Evolutionary conservation across 2,113 vertebrate species (phyloP).

Genomic region (Parus major): DNA sequence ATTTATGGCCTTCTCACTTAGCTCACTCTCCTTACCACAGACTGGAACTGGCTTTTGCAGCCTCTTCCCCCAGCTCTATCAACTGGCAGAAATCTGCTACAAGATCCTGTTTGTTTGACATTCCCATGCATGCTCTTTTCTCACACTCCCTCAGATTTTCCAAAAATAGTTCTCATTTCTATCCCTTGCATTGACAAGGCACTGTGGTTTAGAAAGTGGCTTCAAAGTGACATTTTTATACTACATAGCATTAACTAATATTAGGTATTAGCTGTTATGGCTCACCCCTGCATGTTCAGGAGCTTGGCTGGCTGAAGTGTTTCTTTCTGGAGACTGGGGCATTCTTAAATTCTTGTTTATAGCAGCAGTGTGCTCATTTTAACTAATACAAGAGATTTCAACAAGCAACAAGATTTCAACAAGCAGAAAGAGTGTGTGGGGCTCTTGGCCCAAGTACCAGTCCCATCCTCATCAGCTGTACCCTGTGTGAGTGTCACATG

Average conservation of each 20-base stretch:
- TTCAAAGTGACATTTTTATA: neutral
- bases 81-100: neutral
- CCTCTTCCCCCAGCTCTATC: neutral
- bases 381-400: neutral
- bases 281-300: neutral
- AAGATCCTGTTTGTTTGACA: neutral
- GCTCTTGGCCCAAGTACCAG: neutral
- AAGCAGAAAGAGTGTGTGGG: neutral
- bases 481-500: neutral
- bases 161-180: neutral
- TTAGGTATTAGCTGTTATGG: neutral
- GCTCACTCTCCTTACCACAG: neutral
- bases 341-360: neutral
- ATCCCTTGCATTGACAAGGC: neutral
- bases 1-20: neutral
- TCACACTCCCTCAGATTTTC: neutral
- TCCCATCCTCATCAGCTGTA: neutral
- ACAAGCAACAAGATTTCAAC: rapidly evolving
- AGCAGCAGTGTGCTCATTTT: neutral
- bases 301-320: neutral
- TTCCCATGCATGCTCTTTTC: neutral
- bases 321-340: neutral
- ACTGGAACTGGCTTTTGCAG: neutral
- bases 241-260: neutral
- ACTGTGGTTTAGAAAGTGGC: neutral